These are phyloP conservation scores for Myiagra hebetior DNA, from an alignment of 2,113 vertebrate genomes.

Conservation along the genomic window DNA sequence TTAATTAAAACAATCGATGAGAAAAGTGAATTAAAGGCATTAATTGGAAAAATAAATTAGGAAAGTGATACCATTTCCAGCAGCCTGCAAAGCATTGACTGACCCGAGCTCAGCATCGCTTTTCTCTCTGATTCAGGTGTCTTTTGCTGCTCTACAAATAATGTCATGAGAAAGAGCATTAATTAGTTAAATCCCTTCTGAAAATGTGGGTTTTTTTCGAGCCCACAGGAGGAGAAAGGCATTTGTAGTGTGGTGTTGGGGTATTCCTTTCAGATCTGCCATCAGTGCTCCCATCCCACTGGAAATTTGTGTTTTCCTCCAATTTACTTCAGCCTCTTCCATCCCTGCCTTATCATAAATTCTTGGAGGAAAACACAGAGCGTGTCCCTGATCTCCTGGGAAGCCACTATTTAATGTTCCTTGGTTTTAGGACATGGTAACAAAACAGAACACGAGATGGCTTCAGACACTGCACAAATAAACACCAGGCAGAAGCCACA, in stretches of 20 bases:
- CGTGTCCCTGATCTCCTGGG: not conserved
- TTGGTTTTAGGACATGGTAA: slow-evolving; percentile 18
- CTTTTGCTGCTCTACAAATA: not conserved
- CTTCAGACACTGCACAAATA: slow-evolving; percentile 27
- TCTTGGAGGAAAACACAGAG: not conserved
- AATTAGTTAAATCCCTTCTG: not conserved
- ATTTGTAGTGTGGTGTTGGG: not conserved
- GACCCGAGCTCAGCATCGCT: not conserved
- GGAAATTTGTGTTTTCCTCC: not conserved
- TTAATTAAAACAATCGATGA: not conserved
- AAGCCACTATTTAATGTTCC: slow-evolving; percentile 23
- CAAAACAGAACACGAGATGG: not conserved
- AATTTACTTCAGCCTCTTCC: not conserved
- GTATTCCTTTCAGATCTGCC: not conserved
- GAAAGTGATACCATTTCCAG: not conserved
- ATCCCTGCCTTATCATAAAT: not conserved
- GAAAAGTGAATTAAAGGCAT: not conserved
- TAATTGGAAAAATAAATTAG: not conserved
- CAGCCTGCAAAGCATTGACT: not conserved
- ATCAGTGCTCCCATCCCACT: not conserved
- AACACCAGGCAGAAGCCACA: not conserved
- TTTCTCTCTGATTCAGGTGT: not conserved
- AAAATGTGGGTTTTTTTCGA: not conserved
- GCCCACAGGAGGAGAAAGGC: not conserved
- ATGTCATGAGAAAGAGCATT: not conserved